Evolutionary conservation across 2,797 vertebrate species (phyloP).

Genomic region (Trichosurus vulpecula): DNA sequence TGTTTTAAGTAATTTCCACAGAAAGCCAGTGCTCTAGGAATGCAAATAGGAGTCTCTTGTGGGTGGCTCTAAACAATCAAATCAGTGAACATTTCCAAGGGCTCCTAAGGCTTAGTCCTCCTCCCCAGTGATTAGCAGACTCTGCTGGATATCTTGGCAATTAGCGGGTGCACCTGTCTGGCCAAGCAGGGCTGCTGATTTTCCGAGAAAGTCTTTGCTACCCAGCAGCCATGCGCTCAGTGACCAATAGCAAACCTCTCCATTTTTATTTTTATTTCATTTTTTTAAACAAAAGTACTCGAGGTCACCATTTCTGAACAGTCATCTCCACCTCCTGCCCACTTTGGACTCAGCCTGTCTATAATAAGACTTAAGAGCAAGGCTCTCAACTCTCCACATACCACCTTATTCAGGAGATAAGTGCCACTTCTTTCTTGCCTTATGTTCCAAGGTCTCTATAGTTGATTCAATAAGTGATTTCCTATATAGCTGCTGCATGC

Average conservation of each 20-base stretch:
- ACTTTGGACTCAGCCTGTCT: slow-evolving; percentile 18
- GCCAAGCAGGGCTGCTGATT: slow-evolving; percentile 64
- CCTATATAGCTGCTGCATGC: slow-evolving; percentile 29
- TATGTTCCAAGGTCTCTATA: slow-evolving; percentile 15
- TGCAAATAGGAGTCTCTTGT: slow-evolving; percentile 73
- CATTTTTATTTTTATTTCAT: slow-evolving; percentile 32
- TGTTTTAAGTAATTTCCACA: slow-evolving; percentile 71
- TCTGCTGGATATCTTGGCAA: slow-evolving; percentile 35
- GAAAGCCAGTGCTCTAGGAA: slow-evolving; percentile 67
- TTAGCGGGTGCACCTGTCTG: slow-evolving; percentile 42
- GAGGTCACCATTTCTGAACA: slow-evolving; percentile 49
- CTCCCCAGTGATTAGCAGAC: slow-evolving; percentile 41
- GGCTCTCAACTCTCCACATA: not conserved
- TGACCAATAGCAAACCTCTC: not conserved
- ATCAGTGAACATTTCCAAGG: slow-evolving; percentile 71
- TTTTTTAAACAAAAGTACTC: slow-evolving; percentile 45
- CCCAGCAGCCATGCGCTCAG: slow-evolving; percentile 19
- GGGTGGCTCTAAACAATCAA: slow-evolving; percentile 73
- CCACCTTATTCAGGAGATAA: not conserved
- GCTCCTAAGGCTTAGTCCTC: slow-evolving; percentile 23
- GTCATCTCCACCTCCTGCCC: slow-evolving; percentile 48
- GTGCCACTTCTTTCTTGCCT: slow-evolving; percentile 25
- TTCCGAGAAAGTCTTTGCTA: slow-evolving; percentile 46
- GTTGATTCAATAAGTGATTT: slow-evolving; percentile 42
- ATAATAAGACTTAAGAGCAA: slow-evolving; percentile 27